Evolutionary conservation across 2,797 vertebrate genomes (phyloP).

Genomic region (Botia almorhae): DNA sequence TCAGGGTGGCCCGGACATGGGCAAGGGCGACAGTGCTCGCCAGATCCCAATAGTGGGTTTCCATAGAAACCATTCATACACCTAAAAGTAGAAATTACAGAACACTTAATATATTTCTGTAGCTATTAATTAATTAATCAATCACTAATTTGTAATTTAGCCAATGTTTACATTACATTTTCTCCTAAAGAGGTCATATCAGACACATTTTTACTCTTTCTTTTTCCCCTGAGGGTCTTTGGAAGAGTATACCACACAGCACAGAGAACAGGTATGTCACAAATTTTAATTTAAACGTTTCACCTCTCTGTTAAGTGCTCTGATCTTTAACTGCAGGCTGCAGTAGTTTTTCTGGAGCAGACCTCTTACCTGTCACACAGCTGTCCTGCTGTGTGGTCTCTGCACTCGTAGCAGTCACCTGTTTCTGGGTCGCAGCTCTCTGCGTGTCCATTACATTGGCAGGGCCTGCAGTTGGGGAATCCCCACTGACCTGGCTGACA

Average conservation of each 20-base stretch:
- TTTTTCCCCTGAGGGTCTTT: too few relatives aligned
- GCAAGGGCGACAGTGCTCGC: slow-evolving; percentile 87
- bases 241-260: too few relatives aligned
- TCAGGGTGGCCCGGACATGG: slow-evolving; percentile 84
- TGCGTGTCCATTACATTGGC: slow-evolving; percentile 83
- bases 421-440: slow-evolving; percentile 77
- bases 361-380: slow-evolving; percentile 79
- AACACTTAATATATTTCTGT: not conserved
- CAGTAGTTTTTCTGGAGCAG: not conserved
- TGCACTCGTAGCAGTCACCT: slow-evolving; percentile 75
- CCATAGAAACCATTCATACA: slow-evolving; percentile 85
- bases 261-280: too few relatives aligned
- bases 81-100: slow-evolving; percentile 61
- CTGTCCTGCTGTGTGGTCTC: slow-evolving; percentile 75
- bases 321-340: not conserved
- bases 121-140: too few relatives aligned
- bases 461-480: slow-evolving; percentile 83
- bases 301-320: not conserved
- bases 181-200: too few relatives aligned
- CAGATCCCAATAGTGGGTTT: slow-evolving; percentile 84
- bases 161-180: too few relatives aligned
- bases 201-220: too few relatives aligned
- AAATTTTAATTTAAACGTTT: not conserved
- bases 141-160: too few relatives aligned
- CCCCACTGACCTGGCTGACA: slow-evolving; percentile 82